Base-by-base conservation (phyloP, 2,888 invertebrate species). In the Scaptomyza parva region DNA sequence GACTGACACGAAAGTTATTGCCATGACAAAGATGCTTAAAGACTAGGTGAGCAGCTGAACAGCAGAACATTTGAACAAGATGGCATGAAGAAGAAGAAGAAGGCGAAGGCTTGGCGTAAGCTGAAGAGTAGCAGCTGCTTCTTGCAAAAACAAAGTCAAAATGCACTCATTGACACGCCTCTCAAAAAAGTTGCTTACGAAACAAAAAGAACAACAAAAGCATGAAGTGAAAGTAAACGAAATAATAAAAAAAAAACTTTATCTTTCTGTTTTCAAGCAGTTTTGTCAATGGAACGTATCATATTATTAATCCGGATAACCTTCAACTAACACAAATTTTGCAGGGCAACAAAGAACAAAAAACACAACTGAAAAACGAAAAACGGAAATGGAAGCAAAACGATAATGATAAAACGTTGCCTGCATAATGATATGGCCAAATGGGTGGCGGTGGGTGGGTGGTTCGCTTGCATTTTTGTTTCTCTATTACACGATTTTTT, bases 1-100 rank as follows among this genome's bases (percentile, higher is more conserved):
- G 68, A 87, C 80, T 82, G 88, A 79, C 86, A 80, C 59, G 70
- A 86, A 87, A 87, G 80, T 86, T 87, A 83, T 83, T 79, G 86
- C 86, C 65, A 62, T 73, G 80, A 86, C 88, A 86, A 76, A 86
- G 60, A 70, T 66, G 47, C 60, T 66, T 66, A 62, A 76, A 69
- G 53, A 33, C 45, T 57, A 43, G 57, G 37, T 43, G 57, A 50
- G 30, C 18, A 54, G 51, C 54, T 37, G 22, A 6, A n/a, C n/a
- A n/a, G n/a, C n/a, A n/a, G n/a, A n/a, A n/a, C n/a, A n/a, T n/a
- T n/a, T n/a, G n/a, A n/a, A 33, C 5, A 24, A 41, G 33, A 28
- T 45, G 18, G n/a, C 12, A 47, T 12, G 14, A 5, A 1, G 12
- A 18, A 18, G 35, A 35, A 2, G n/a, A 12, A 30, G 35, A 35